Evolutionary conservation across 2,113 vertebrate genomes (phyloP).

Genomic region (Datnioides undecimradiatus): DNA sequence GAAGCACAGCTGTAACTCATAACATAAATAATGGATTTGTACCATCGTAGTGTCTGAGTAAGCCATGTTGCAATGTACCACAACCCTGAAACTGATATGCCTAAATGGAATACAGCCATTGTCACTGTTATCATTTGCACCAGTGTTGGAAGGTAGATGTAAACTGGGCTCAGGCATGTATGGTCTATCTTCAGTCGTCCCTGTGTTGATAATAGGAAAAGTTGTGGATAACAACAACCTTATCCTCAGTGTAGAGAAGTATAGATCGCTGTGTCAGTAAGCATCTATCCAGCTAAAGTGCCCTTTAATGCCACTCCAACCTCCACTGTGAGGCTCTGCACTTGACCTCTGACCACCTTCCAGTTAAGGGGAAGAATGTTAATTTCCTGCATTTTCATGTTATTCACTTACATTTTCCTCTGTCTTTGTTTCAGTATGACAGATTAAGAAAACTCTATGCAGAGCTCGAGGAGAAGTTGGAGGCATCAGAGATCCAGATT

Average conservation of each 20-base stretch:
- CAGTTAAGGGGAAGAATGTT: not conserved
- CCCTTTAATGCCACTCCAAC: not conserved
- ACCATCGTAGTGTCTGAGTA: not conserved
- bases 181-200: no score
- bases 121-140: not conserved
- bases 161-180: not conserved
- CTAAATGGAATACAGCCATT: not conserved
- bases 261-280: not conserved
- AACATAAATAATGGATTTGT: not conserved
- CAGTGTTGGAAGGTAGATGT: no score
- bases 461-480: conserved; percentile 95
- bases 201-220: no score
- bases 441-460: conserved; percentile 88
- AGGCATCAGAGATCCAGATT: conserved; percentile 94
- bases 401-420: not conserved
- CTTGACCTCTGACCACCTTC: not conserved
- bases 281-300: not conserved
- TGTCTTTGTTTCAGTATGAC: conserved; percentile 87
- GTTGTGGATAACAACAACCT: no score
- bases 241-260: no score
- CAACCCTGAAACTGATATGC: not conserved
- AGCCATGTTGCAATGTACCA: not conserved
- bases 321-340: not conserved
- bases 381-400: not conserved
- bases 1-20: not conserved